These are phyloP conservation scores for Heterotilapia buettikoferi DNA, from an alignment of 2,113 vertebrate genomes.

Conservation along the genomic window DNA sequence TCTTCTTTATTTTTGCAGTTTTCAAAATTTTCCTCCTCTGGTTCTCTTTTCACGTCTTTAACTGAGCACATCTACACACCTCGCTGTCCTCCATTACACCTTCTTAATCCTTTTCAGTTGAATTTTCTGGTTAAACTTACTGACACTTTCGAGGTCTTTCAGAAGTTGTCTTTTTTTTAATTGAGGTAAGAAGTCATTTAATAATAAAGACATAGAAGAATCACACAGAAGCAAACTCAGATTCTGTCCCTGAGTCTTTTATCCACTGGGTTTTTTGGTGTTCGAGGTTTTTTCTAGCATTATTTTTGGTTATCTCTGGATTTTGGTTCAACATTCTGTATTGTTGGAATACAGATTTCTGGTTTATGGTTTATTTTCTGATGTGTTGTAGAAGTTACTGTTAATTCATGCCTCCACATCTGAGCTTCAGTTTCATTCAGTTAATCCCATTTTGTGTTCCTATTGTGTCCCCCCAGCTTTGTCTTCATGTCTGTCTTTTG, in stretches of 20 bases:
- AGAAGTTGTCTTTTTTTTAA: background rate
- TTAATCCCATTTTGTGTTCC: background rate
- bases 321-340: background rate
- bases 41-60: background rate
- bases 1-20: background rate
- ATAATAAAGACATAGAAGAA: background rate
- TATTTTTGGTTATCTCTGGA: background rate
- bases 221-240: background rate
- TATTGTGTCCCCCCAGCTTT: background rate
- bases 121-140: conserved; percentile 10
- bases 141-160: conserved; percentile 8
- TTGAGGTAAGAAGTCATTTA: background rate
- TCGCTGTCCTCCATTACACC: conserved; percentile 13
- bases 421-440: background rate
- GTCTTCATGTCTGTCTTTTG: background rate
- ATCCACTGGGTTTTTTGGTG: background rate
- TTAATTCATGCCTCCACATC: background rate
- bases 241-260: background rate
- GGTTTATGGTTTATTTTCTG: background rate
- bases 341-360: background rate
- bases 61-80: conserved; percentile 26
- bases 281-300: background rate
- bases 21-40: background rate
- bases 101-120: conserved; percentile 6
- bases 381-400: background rate